Base-by-base conservation (phyloP, 35 echinoderm and acorn worm species). In the Apostichopus japonicus region DNA sequence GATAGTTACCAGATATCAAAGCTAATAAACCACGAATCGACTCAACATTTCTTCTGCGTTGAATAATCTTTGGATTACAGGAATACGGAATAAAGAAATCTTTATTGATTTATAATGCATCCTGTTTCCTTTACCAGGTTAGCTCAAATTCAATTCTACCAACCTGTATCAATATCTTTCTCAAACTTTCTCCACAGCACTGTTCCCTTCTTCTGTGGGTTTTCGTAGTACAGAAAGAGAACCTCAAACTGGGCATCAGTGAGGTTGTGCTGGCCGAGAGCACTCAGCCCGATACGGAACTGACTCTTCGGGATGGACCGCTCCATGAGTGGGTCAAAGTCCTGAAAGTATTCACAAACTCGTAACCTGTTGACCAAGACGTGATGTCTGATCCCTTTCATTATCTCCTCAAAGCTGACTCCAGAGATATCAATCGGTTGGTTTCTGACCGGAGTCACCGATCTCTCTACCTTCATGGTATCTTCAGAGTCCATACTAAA, bases 81-180 rank as follows among this genome's bases (percentile, higher is more conserved):
- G n/a, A n/a, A n/a, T n/a, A n/a, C n/a, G n/a, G n/a, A n/a, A n/a
- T n/a, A n/a, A n/a, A n/a, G n/a, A n/a, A n/a, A n/a, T n/a, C n/a
- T n/a, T n/a, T n/a, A n/a, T n/a, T n/a, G n/a, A n/a, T n/a, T n/a
- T n/a, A n/a, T n/a, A n/a, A n/a, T n/a, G n/a, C 33, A 44, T 44
- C 33, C 33, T 44, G 2, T 44, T 44, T 44, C 33, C 4, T 44
- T 44, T 3, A 44, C 33, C 33, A 44, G 33, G 33, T 44, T 1
- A 44, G 33, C 33, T 44, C 33, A 44, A 44, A 44, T 44, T 44
- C 33, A 44, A 44, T 44, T 44, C n/a, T 11, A 71, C 92, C 77
- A 72, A 99, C 97, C 97, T 92, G 95, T 96, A 25, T 99, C 97
- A 89, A 99, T 96, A 55, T 99, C 97, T 70, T 94, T 96, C 24